Evolutionary conservation across 2,888 invertebrate genomes (phyloP), one percentile per base, ranked within the genome.

Genomic region (Timema cristinae): DNA sequence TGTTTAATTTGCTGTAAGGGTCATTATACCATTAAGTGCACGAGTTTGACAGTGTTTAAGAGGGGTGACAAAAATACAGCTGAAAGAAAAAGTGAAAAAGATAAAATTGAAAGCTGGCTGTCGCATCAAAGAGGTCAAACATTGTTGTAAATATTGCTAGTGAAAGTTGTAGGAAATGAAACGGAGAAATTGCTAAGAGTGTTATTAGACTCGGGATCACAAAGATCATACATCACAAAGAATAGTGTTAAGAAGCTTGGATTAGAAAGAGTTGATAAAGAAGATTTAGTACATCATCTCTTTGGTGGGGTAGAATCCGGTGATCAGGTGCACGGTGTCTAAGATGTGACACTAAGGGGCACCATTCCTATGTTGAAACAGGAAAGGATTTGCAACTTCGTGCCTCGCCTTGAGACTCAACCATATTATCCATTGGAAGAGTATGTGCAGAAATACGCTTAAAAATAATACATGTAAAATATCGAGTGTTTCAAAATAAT

Each of bases 181-280:
- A 15, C 56, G 6, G 10, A 7, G 13, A 56, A 56, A 16, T 10
- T 56, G 16, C n/a, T 10, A 6, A 56, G 56, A 56, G 56, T 56
- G 6, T 56, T 56, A 16, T 16, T 56, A 7, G 56, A 56, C 10
- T 15, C 7, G 13, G 56, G 56, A 6, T 56, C 56, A 56, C 10
- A 56, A 10, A 56, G 56, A 56, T 56, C 56, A 10, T 56, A 56
- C 11, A 56, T 56, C 13, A 56, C 56, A 56, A 56, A 56, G 10
- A 16, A 56, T 6, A 15, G 56, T 56, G 11, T 56, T 7, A 13
- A 56, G 10, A 16, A 52, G 11, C 56, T 56, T 56, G 6, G 56
- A 16, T 10, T 56, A 16, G 16, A 56, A 10, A 56, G 16, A 16
- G 56, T 56, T 56, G 7, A 16, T 7, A 16, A 56, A 10, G 56